Percentiles rank a stretch among this genome's conserved stretches.
phyloP scores from a whole-genome alignment of 2,113 vertebrate species.

The Scatophagus argus region DNA sequence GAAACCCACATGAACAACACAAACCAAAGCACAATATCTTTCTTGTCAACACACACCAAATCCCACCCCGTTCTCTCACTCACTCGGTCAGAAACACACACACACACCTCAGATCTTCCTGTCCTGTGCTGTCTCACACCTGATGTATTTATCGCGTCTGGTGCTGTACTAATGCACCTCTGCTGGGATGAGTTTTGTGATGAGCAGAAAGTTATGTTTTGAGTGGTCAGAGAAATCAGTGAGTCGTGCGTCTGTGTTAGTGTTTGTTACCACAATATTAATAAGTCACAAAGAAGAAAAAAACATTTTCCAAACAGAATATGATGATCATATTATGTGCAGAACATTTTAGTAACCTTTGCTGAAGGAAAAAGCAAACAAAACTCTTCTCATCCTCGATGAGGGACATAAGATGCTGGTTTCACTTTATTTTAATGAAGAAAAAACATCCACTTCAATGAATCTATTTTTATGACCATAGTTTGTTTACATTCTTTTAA shows the following conservation, averaged over 20 bases:
- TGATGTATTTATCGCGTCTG: constrained; percentile 32
- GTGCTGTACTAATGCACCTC: too few relatives aligned
- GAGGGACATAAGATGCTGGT: too few relatives aligned
- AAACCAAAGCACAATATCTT: constrained; percentile 32
- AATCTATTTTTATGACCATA: neutral
- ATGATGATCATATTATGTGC: neutral
- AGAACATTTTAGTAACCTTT: neutral
- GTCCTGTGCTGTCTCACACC: constrained; percentile 33
- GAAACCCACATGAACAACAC: constrained; percentile 25
- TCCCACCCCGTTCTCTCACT: constrained; percentile 12
- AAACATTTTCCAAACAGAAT: neutral
- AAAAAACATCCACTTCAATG: neutral
- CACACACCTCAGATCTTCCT: constrained; percentile 12
- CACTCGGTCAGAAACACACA: neutral
- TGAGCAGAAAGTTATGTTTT: constrained; percentile 18
- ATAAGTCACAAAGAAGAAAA: neutral
- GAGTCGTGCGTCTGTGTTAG: neutral
- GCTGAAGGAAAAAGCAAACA: neutral
- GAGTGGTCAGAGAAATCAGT: neutral
- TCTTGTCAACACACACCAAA: constrained; percentile 15
- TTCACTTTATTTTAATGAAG: neutral
- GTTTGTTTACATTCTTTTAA: neutral
- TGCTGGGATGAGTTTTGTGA: constrained; percentile 14
- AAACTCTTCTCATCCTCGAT: neutral
- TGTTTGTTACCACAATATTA: neutral